Evolutionary conservation across 2,797 vertebrate species (phyloP), one percentile per base, ranked within the genome.

Genomic region (Lycodopsis pacificus): DNA sequence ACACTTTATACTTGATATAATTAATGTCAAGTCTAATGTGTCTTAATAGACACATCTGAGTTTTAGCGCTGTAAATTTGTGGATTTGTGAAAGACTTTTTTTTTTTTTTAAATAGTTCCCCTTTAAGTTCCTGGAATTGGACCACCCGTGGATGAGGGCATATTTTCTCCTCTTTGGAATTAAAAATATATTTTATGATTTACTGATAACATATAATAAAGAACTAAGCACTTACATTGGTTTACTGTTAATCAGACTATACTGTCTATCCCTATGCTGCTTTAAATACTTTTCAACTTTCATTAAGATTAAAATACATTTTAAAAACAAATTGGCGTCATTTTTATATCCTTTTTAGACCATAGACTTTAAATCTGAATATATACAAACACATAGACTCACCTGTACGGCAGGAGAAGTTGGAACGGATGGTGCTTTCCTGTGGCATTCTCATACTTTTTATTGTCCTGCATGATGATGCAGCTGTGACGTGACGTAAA

Each of bases 371-470:
- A 49, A 49, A 49, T 49, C 46, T 49, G 4, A 20, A n/a, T n/a
- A 2, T 44, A 25, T 53, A 14, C 6, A 53, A 25, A n/a, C n/a
- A n/a, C n/a, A n/a, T n/a, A 0, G 32, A 88, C 93, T 91, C 72
- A 94, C 93, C 89, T 89, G 85, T n/a, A n/a, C n/a, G n/a, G n/a
- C 80, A 82, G 88, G 73, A 84, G 36, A 54, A 81, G 49, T 22
- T 74, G 73, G 86, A 92, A 79, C 63, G 7, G 86, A 86, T 91
- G 91, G 83, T 91, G 81, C 19, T 67, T 53, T 69, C 11, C 58
- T 66, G 32, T 4, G 3, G 25, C 20, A 53, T 34, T n/a, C 49
- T n/a, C 5, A 6, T 20, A 0, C 84, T 25, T 91, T 65, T 93
- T 94, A 94, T 92, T 92, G 73, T 48, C 76, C 44, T 1, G 11